phyloP scores from a whole-genome alignment of 2,113 vertebrate species.

The Myanophis thanlyinensis region DNA sequence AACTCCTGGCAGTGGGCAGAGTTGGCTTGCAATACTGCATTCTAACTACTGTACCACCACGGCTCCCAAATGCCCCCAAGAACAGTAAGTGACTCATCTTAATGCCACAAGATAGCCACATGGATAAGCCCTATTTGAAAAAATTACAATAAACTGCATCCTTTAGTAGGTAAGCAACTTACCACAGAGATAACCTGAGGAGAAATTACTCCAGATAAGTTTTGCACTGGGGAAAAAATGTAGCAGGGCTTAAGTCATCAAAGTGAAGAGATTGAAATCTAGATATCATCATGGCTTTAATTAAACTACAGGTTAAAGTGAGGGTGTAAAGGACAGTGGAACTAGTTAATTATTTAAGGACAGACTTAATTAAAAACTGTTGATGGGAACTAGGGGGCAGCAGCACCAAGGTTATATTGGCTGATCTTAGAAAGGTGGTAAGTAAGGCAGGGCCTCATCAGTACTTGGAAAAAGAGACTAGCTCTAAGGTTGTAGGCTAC shows the following conservation, averaged over 20 bases:
- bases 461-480: neutral
- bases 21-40: neutral
- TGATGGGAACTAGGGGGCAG: neutral
- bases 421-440: neutral
- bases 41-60: neutral
- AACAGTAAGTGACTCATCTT: neutral
- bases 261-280: neutral
- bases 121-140: neutral
- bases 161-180: neutral
- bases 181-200: neutral
- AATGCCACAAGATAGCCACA: neutral
- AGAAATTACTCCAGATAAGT: neutral
- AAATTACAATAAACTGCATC: neutral
- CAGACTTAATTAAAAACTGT: neutral
- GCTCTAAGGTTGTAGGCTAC: neutral
- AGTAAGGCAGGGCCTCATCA: neutral
- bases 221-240: neutral
- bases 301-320: neutral
- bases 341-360: neutral
- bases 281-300: neutral
- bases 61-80: neutral
- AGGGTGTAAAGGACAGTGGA: neutral
- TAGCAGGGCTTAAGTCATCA: neutral
- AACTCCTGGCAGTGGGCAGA: neutral
- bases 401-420: neutral